Percentiles rank a stretch among this genome's conserved stretches.
Evolutionary conservation across 2,888 invertebrate species (phyloP).

Genomic region (Ophonus ardosiacus): DNA sequence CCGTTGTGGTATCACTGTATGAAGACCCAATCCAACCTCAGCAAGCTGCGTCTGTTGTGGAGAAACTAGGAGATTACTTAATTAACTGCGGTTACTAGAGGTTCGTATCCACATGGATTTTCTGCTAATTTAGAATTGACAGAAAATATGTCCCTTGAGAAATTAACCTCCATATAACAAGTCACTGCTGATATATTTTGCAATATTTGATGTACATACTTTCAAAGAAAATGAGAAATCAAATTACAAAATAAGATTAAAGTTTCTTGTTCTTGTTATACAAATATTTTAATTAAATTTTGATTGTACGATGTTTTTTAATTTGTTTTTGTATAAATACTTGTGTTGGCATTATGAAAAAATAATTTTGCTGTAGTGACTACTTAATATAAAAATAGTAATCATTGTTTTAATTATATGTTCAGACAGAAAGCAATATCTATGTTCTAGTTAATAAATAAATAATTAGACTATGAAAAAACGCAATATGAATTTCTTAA

Average conservation of each 20-base stretch:
- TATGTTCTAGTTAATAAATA: background rate
- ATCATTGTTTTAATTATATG: background rate
- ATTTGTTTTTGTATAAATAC: background rate
- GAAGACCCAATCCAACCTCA: slow-evolving; percentile 98
- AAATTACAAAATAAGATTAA: background rate
- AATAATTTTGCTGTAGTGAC: background rate
- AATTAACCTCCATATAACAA: background rate
- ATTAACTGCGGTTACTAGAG: slow-evolving; percentile 97
- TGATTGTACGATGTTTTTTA: too few species aligned
- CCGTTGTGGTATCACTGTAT: slow-evolving; percentile 95
- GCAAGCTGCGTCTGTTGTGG: slow-evolving; percentile 97
- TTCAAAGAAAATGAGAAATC: background rate
- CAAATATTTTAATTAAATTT: background rate
- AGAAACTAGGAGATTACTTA: slow-evolving; percentile 98
- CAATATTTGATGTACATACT: background rate
- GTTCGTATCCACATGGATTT: slow-evolving; percentile 72
- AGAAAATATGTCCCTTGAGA: background rate
- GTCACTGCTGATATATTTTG: background rate
- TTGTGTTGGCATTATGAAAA: background rate
- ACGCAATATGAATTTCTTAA: background rate
- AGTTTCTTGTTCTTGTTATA: background rate
- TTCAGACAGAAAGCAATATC: background rate
- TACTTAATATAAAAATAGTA: background rate
- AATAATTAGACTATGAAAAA: background rate
- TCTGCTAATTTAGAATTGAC: background rate